Evolutionary conservation across 2,113 vertebrate species (phyloP), one percentile per base, ranked within the genome.

Genomic region (Leiothrix lutea): DNA sequence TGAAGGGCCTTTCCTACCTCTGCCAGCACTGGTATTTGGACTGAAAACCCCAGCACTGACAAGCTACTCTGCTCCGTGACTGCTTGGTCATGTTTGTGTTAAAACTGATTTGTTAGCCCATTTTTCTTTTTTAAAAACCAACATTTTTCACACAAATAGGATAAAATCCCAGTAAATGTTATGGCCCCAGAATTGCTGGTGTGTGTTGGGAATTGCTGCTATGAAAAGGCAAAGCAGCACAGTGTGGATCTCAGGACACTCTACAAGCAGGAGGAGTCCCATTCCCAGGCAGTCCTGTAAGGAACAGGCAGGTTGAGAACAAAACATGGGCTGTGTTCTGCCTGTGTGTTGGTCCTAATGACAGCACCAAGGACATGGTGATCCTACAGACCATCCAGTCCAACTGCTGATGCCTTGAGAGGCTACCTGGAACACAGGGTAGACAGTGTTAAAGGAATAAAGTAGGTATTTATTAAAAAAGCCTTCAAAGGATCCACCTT

Each of bases 301-400:
- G 60, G 74, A 57, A 17, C 31, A 33, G 31, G 14, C 6, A n/a
- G 35, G 19, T 5, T 67, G 65, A 28, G 70, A 51, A 65, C 5
- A 35, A n/a, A 60, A 10, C 11, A 12, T 0, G 0, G 14, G 50
- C 20, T 73, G 0, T 29, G 16, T 66, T 61, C n/a, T 56, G 33
- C 22, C 6, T 1, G 4, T 14, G 7, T 24, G 25, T 6, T 44
- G 31, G 40, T 25, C 33, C 44, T 33, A 67, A 74, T 26, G 35
- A n/a, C 23, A 54, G 16, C 65, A 62, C 20, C 21, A 33, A 81
- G 65, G 51, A 26, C 57, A 21, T 3, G 4, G 31, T 48, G 29
- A 21, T 48, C 10, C 24, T 60, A 26, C 33, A 60, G 7, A 54
- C 10, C 5, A 18, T 7, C 14, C 58, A 60, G 35, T 15, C 50